phyloP scores from a whole-genome alignment of 2,888 invertebrate species.

The Himalopsyche anomala region DNA sequence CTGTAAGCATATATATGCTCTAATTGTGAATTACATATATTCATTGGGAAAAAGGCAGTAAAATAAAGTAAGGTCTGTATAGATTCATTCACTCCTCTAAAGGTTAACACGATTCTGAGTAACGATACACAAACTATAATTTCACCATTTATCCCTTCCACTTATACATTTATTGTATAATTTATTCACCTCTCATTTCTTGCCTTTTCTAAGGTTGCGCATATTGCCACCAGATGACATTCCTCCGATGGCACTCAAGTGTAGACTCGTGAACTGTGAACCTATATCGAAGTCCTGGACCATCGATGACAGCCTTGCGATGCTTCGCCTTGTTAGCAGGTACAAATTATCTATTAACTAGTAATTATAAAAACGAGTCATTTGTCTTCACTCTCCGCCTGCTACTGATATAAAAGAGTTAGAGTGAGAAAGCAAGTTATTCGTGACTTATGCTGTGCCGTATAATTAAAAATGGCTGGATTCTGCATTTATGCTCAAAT shows the following conservation, averaged over 20 bases:
- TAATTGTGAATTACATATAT: too few relatives aligned
- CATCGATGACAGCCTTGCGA: slow-evolving; percentile 75
- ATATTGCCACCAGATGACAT: slow-evolving; percentile 73
- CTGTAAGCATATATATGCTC: too few relatives aligned
- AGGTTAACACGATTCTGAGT: too few relatives aligned
- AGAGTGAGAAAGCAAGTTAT: too few relatives aligned
- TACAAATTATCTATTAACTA: slow-evolving; percentile 68
- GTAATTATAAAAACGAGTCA: not conserved
- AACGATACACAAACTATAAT: slow-evolving; percentile 28
- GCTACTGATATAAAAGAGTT: too few relatives aligned
- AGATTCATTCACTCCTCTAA: too few relatives aligned
- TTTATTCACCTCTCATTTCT: slow-evolving; percentile 31
- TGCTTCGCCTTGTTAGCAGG: slow-evolving; percentile 80
- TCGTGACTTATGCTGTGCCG: not conserved
- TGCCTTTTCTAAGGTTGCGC: slow-evolving; percentile 71
- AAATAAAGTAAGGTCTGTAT: too few relatives aligned
- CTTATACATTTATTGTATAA: slow-evolving; percentile 53
- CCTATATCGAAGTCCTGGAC: slow-evolving; percentile 76
- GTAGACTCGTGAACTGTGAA: slow-evolving; percentile 77
- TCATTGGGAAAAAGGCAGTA: too few relatives aligned
- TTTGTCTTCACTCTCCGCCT: too few relatives aligned
- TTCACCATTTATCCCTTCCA: slow-evolving; percentile 18
- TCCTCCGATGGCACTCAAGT: slow-evolving; percentile 77
- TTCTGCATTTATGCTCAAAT: too few relatives aligned
- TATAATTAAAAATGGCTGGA: too few relatives aligned